Evolutionary conservation across 1,140 invertebrate species (phyloP).

Genomic region (Spodoptera frugiperda): DNA sequence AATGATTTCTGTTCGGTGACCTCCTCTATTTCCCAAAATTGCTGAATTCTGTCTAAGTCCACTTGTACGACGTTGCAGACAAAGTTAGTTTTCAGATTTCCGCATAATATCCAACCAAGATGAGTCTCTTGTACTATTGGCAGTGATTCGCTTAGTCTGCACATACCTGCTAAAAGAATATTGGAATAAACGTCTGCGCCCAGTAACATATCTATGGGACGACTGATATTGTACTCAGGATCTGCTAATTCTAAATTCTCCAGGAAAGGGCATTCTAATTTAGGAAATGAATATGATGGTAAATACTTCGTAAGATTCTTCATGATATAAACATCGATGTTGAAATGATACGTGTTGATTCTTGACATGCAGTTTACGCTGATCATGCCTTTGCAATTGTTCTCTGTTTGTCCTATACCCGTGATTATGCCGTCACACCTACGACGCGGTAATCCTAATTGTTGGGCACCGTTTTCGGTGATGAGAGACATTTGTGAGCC

Average conservation of each 20-base stretch:
- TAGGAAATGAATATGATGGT: constrained; percentile 1
- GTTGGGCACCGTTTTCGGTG: constrained; percentile 41
- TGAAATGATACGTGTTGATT: not conserved
- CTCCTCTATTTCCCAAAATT: constrained; percentile 19
- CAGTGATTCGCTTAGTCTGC: not conserved
- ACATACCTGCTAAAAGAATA: constrained; percentile 43
- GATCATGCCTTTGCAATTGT: not conserved
- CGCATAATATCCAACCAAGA: constrained; percentile 5
- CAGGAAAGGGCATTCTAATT: not conserved
- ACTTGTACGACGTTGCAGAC: constrained; percentile 14
- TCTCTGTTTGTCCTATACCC: not conserved
- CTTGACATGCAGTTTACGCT: not conserved
- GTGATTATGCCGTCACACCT: constrained; percentile 25
- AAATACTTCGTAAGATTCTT: constrained; percentile 6
- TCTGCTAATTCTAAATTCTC: constrained; percentile 44
- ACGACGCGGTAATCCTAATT: constrained; percentile 1
- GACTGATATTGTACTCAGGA: constrained; percentile 47
- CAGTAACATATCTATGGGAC: constrained; percentile 40
- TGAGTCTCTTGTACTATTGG: not conserved
- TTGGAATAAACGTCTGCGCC: constrained; percentile 47
- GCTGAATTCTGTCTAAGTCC: not conserved
- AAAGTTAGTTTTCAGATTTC: not conserved
- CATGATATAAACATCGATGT: constrained; percentile 11
- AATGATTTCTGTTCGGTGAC: not conserved
- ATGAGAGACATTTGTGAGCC: constrained; percentile 46